Evolutionary conservation across 1,140 invertebrate species (phyloP).

Genomic region (Bombus terrestris): DNA sequence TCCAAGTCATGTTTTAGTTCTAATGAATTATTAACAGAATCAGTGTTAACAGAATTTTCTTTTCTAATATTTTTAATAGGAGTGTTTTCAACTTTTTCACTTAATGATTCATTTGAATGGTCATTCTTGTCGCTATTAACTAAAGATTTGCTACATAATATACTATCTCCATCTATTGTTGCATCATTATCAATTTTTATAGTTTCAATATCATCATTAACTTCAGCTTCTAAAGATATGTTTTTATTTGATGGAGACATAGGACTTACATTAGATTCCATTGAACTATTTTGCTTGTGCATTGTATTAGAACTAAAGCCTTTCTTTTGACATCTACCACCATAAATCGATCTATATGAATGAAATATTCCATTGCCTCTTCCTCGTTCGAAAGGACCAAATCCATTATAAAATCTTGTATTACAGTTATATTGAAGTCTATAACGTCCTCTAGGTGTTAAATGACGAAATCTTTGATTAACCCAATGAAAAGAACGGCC

Average conservation of each 20-base stretch:
- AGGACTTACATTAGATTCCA: neutral
- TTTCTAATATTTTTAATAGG: neutral
- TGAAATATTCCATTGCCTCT: slow-evolving; percentile 19
- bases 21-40: neutral
- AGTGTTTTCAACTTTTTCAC: neutral
- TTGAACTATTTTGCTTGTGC: neutral
- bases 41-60: neutral
- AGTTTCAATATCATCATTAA: neutral
- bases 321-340: neutral
- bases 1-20: neutral
- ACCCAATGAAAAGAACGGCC: slow-evolving; percentile 5
- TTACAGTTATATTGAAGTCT: slow-evolving; percentile 37
- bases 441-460: slow-evolving; percentile 42
- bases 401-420: slow-evolving; percentile 15
- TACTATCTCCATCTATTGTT: neutral
- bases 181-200: neutral
- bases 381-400: slow-evolving; percentile 26
- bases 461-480: slow-evolving; percentile 41
- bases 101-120: neutral
- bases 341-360: slow-evolving; percentile 1
- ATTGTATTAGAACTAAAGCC: neutral
- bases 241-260: slow-evolving; percentile 1
- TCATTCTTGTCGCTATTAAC: neutral
- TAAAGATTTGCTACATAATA: neutral
- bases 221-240: neutral